Evolutionary conservation across 2,113 vertebrate genomes (phyloP).

Genomic region (Syngnathus scovelli): DNA sequence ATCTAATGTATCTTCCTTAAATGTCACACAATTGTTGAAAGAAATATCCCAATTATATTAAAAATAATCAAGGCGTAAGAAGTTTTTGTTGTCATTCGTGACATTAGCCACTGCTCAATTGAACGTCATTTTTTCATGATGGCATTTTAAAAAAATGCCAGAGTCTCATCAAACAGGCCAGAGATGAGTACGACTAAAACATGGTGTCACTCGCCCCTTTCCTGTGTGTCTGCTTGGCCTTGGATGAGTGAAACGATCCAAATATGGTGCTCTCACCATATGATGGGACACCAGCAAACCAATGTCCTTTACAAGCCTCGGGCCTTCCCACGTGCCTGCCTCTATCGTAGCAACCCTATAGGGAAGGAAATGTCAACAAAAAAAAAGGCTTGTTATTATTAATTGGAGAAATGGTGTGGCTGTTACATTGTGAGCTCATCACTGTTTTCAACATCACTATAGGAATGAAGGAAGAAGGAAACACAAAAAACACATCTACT

Average conservation of each 20-base stretch:
- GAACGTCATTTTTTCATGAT: constrained; percentile 21
- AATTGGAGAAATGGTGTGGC: not conserved
- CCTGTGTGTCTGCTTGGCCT: constrained; percentile 36
- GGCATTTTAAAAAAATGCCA: constrained; percentile 6
- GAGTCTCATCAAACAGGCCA: constrained; percentile 29
- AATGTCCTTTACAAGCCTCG: constrained; percentile 12
- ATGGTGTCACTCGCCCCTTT: constrained; percentile 56
- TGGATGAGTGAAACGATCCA: constrained; percentile 52
- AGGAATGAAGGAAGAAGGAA: constrained; percentile 21
- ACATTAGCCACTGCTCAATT: not conserved
- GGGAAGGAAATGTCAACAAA: not conserved
- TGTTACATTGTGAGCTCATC: constrained; percentile 18
- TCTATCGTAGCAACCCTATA: not conserved
- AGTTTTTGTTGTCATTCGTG: not conserved
- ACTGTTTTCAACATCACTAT: constrained; percentile 25
- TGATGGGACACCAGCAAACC: constrained; percentile 19
- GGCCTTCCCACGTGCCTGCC: not conserved
- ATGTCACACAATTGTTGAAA: no score
- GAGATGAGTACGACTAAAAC: constrained; percentile 34
- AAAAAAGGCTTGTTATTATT: not conserved
- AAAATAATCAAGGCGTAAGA: not conserved
- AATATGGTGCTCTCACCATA: constrained; percentile 59
- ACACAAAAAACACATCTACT: constrained; percentile 39
- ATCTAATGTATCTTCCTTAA: no score
- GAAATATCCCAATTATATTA: no score